Evolutionary conservation across 2,888 invertebrate species (phyloP).

Genomic region (Clepsis dumicolana): DNA sequence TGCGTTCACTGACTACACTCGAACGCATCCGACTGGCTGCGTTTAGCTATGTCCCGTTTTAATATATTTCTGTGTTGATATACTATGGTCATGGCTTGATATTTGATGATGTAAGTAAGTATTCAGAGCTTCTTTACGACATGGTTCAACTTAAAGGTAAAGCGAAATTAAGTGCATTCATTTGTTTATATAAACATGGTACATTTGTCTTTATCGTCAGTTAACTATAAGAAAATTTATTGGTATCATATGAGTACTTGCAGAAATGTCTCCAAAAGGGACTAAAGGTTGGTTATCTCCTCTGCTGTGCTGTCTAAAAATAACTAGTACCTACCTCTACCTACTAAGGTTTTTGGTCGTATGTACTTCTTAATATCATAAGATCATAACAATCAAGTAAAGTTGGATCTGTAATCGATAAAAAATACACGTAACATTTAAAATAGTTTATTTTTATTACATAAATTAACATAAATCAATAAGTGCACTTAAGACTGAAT

Average conservation of each 20-base stretch:
- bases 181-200: not conserved
- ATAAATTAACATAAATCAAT: not conserved
- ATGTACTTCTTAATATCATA: too few species aligned
- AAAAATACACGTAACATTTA: not conserved
- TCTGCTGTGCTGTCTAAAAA: too few species aligned
- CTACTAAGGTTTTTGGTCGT: too few species aligned
- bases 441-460: conserved; percentile 18
- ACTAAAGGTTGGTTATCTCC: too few species aligned
- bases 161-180: not conserved
- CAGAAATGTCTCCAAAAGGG: too few species aligned
- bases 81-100: not conserved
- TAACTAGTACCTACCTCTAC: too few species aligned
- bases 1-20: conserved; percentile 2
- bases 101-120: not conserved
- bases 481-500: not conserved
- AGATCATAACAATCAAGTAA: not conserved
- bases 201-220: too few species aligned
- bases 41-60: not conserved
- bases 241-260: too few species aligned
- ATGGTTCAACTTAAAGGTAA: not conserved
- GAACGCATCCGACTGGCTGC: not conserved
- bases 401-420: not conserved
- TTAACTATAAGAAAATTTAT: too few species aligned
- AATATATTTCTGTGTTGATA: not conserved
- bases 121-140: not conserved